Conservation (phyloP, 2,797 vertebrate species). For the Novumbra hubbsi region DNA sequence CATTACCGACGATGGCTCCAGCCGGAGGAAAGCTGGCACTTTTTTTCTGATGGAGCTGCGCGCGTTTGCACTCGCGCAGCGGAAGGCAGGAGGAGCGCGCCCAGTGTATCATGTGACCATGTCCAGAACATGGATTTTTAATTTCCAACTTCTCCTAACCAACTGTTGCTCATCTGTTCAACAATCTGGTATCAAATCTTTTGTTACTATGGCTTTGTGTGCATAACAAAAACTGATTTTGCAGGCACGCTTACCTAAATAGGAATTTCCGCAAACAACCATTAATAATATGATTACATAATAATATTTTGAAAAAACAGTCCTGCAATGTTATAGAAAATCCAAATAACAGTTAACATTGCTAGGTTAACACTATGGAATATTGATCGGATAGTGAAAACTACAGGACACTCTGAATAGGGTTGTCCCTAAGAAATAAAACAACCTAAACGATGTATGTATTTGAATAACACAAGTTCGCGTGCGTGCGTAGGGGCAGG, state of each 20-base stretch:
- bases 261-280: background rate
- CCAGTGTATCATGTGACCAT: slow-evolving; percentile 61
- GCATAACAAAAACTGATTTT: background rate
- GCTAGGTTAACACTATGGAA: too few relatives aligned
- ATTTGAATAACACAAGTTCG: too few relatives aligned
- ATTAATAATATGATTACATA: background rate
- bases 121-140: slow-evolving; percentile 11
- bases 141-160: slow-evolving; percentile 34
- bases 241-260: background rate
- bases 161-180: slow-evolving; percentile 49
- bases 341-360: background rate
- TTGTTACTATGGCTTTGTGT: background rate
- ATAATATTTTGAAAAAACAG: background rate
- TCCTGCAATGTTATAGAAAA: background rate
- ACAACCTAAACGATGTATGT: background rate
- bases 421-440: background rate
- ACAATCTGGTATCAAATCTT: background rate
- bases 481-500: background rate
- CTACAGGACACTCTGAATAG: background rate
- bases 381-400: background rate
- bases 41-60: slow-evolving; percentile 40
- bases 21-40: slow-evolving; percentile 20
- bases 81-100: slow-evolving; percentile 56
- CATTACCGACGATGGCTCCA: slow-evolving; percentile 18
- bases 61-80: slow-evolving; percentile 37